A percentile compares a stretch with the other conserved stretches of the same genome.
Conservation (phyloP, 2,888 invertebrate genomes). For the Gonocerus acuteangulatus region DNA sequence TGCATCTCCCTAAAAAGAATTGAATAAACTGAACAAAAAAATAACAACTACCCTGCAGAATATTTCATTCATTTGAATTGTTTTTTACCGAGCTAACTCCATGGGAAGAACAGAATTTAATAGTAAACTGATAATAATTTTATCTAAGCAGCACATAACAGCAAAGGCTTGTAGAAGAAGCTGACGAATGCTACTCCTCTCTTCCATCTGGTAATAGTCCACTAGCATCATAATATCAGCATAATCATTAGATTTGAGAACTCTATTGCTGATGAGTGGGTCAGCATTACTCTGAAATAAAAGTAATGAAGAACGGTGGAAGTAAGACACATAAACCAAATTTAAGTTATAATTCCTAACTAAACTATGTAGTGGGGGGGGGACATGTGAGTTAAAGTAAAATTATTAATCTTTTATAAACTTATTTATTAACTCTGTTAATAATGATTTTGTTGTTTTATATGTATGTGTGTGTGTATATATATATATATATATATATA, state of each 20-base stretch:
- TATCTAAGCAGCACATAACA: slow-evolving; percentile 77
- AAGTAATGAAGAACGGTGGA: slow-evolving; percentile 1
- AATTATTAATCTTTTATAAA: too few relatives aligned
- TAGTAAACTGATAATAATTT: slow-evolving; percentile 70
- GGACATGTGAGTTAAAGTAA: slow-evolving; percentile 10
- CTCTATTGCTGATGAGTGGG: slow-evolving; percentile 74
- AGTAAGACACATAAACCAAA: too few relatives aligned
- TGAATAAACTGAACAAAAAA: too few relatives aligned
- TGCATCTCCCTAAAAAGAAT: slow-evolving; percentile 76
- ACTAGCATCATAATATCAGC: slow-evolving; percentile 75
- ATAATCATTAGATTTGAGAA: slow-evolving; percentile 75
- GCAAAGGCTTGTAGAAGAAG: slow-evolving; percentile 77
- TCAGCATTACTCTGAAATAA: slow-evolving; percentile 78
- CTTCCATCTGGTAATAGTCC: slow-evolving; percentile 94
- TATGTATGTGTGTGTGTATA: too few relatives aligned
- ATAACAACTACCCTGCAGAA: too few relatives aligned
- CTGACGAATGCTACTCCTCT: slow-evolving; percentile 75
- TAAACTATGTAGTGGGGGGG: too few relatives aligned
- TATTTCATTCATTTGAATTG: too few relatives aligned
- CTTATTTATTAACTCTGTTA: too few relatives aligned
- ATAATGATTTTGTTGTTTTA: too few relatives aligned
- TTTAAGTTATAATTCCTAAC: too few relatives aligned
- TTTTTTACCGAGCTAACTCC: slow-evolving; percentile 64
- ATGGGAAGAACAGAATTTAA: slow-evolving; percentile 81
- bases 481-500: too few relatives aligned